These are phyloP conservation scores for Albula glossodonta DNA, from an alignment of 2,113 vertebrate species.

Conservation along the genomic window DNA sequence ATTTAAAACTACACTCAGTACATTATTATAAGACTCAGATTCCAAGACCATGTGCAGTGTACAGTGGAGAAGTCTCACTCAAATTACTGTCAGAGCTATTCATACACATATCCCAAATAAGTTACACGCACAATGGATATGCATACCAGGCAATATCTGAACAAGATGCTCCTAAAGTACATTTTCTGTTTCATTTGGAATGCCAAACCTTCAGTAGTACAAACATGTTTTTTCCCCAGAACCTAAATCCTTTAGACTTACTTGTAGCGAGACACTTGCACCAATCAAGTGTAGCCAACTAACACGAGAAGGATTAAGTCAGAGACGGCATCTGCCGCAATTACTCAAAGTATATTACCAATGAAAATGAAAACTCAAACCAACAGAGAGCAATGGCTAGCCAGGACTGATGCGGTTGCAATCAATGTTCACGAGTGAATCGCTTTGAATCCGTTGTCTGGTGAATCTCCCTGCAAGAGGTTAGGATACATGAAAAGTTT, in stretches of 20 bases:
- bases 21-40: neutral
- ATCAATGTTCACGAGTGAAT: neutral
- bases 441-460: neutral
- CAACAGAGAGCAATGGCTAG: neutral
- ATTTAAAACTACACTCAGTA: no score
- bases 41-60: neutral
- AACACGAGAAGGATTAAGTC: neutral
- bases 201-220: no score
- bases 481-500: neutral
- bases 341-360: neutral
- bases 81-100: no score
- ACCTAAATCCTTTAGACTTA: neutral
- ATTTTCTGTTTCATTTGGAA: neutral
- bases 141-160: neutral
- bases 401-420: neutral
- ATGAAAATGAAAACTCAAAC: neutral
- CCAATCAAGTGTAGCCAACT: neutral
- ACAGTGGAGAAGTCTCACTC: neutral
- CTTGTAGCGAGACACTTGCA: neutral
- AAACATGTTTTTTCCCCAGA: no score
- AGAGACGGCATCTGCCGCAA: neutral
- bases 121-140: neutral
- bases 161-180: neutral
- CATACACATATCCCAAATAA: no score
- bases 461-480: neutral